phyloP scores from a whole-genome alignment of 1,140 invertebrate genomes.

The Zaprionus ghesquierei region DNA sequence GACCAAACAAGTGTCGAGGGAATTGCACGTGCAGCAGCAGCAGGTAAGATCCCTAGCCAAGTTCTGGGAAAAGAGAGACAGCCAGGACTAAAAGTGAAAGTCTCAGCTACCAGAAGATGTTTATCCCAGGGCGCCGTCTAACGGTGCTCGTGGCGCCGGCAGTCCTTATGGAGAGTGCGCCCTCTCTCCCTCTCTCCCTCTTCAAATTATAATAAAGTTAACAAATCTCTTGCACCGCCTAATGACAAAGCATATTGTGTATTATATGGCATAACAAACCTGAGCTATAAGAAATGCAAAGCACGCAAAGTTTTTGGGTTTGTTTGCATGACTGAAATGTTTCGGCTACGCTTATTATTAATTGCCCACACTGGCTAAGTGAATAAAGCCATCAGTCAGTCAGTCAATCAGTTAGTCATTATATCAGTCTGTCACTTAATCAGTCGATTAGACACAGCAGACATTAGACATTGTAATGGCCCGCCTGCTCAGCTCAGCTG shows the following conservation, averaged over 20 bases:
- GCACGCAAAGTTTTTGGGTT: slow-evolving; percentile 65
- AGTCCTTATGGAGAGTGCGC: not conserved
- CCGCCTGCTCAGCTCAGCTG: not conserved
- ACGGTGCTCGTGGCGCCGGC: slow-evolving; percentile 17
- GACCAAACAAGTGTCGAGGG: slow-evolving; percentile 2
- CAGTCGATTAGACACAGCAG: slow-evolving; percentile 24
- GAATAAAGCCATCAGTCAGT: slow-evolving; percentile 29
- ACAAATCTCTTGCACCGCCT: slow-evolving; percentile 54
- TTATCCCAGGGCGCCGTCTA: slow-evolving; percentile 47
- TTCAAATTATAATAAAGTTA: slow-evolving; percentile 74
- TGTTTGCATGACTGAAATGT: slow-evolving; percentile 70
- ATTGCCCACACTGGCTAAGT: slow-evolving; percentile 62
- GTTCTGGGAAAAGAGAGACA: slow-evolving; percentile 35
- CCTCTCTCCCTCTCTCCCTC: not conserved
- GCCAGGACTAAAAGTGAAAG: slow-evolving; percentile 54
- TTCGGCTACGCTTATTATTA: slow-evolving; percentile 58
- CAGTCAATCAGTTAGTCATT: not conserved
- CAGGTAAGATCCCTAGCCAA: slow-evolving; percentile 29
- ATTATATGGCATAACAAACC: not conserved
- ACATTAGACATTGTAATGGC: slow-evolving; percentile 69
- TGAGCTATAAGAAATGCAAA: slow-evolving; percentile 57
- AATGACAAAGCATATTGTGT: slow-evolving; percentile 57
- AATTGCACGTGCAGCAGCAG: slow-evolving; percentile 52
- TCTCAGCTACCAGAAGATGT: slow-evolving; percentile 37
- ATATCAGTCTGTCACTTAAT: not conserved